These are phyloP conservation scores for Grapholita molesta DNA, from an alignment of 1,140 invertebrate genomes.

Conservation along the genomic window DNA sequence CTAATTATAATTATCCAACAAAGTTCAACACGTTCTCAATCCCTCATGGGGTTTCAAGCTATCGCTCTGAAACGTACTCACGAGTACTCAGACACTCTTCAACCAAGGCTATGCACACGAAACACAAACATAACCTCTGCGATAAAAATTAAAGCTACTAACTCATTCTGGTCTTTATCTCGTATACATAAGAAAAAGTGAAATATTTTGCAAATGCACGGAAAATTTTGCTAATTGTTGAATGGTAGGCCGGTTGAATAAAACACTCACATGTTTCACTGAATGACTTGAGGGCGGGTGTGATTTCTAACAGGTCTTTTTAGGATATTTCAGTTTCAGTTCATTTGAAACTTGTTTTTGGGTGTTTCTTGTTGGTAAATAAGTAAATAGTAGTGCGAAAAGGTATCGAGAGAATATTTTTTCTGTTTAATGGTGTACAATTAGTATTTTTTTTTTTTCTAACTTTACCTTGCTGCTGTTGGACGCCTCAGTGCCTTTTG, in stretches of 20 bases:
- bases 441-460: background rate
- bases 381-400: background rate
- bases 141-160: slow-evolving; percentile 6
- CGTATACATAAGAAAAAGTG: background rate
- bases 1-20: slow-evolving; percentile 13
- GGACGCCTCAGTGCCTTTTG: background rate
- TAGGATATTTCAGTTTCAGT: background rate
- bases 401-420: background rate
- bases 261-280: slow-evolving; percentile 5
- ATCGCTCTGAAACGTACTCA: slow-evolving; percentile 19
- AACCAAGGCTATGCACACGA: slow-evolving; percentile 17
- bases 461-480: background rate
- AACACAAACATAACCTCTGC: slow-evolving; percentile 20
- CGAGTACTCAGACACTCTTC: slow-evolving; percentile 34
- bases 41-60: slow-evolving; percentile 3
- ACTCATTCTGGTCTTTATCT: background rate
- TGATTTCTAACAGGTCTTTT: slow-evolving; percentile 5
- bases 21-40: slow-evolving; percentile 13
- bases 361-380: background rate
- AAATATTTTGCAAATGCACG: background rate
- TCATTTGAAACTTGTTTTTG: background rate
- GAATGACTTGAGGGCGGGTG: slow-evolving; percentile 9
- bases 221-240: background rate
- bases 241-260: slow-evolving; percentile 10
- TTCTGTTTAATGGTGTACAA: background rate